Conservation (phyloP, 2,888 invertebrate genomes). For the Microctonus aethiopoides region DNA sequence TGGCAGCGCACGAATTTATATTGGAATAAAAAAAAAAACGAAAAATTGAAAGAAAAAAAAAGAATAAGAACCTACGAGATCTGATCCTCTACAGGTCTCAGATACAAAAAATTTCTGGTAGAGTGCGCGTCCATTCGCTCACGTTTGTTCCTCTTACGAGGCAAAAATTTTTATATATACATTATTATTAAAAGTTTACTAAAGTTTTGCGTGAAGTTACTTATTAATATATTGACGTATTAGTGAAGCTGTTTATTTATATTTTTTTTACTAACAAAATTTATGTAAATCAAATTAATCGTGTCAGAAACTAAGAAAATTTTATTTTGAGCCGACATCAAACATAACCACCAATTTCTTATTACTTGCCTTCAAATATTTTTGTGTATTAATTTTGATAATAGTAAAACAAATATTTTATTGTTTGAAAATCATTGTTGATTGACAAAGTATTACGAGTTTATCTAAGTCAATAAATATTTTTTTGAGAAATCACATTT, state of each 20-base stretch:
- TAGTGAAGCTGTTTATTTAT: not conserved
- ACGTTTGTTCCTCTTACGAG: constrained; percentile 43
- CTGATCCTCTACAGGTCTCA: not conserved
- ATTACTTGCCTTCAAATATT: no score
- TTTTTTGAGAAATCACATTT: not conserved
- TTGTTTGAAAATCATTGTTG: not conserved
- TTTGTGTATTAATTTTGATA: not conserved
- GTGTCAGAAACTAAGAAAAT: not conserved
- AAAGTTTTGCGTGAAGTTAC: not conserved
- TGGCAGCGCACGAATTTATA: not conserved
- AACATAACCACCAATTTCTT: not conserved
- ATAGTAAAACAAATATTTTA: not conserved
- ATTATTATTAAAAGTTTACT: constrained; percentile 17
- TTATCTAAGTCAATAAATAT: constrained; percentile 7
- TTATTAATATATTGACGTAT: not conserved
- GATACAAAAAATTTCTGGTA: constrained; percentile 33
- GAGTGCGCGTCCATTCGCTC: constrained; percentile 42
- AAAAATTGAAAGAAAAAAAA: not conserved
- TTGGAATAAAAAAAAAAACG: not conserved
- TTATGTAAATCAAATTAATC: not conserved
- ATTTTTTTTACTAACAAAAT: not conserved
- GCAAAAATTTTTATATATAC: constrained; percentile 35
- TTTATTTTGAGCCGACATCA: not conserved
- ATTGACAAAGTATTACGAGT: not conserved
- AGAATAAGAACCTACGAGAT: no score